Base-by-base conservation (phyloP, 2,797 vertebrate species). In the Hypotaenidia okinawae region DNA sequence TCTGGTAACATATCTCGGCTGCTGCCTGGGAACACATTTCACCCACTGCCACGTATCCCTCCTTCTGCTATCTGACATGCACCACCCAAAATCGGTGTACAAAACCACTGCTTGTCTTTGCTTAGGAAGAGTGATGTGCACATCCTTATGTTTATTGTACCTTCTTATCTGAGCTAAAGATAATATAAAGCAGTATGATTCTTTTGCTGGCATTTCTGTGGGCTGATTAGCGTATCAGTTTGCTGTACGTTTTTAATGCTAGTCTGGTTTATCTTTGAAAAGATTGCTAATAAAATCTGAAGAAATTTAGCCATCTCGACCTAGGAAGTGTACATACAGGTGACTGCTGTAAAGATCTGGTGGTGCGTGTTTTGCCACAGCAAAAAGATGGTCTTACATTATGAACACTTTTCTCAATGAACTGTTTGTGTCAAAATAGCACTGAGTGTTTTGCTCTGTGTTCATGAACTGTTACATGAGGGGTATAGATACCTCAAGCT, bases 91-190 rank as follows among this genome's bases (percentile, higher is more conserved):
- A 16, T 3, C 35, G 24, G 27, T 30, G 88, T 41, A 5, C 22
- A 35, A 55, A 64, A 79, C 0, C 80, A 80, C 55, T 1, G 3
- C 87, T 80, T 74, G 17, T 57, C 76, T 90, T 83, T 90, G 87
- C 88, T 78, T 33, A 85, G 77, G 21, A 84, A 66, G 70, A 90
- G 33, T 66, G 87, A 64, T 89, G 61, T 87, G 89, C 85, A 62
- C 90, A 74, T 94, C 82, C 69, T 59, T 67, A 54, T 58, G 41
- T 62, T 76, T 88, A 14, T 54, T 76, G 35, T 62, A 43, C 83
- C 74, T 76, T 57, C 82, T 89, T 85, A 32, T 74, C 89, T 47
- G 37, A 66, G 28, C 55, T 81, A 10, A 45, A 72, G 82, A 92
- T 67, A 66, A 57, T 35, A 16, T 16, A 24, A 62, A 63, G 49